Conservation (phyloP, 2,113 vertebrate genomes). For the Andinoacara biseriatus region DNA sequence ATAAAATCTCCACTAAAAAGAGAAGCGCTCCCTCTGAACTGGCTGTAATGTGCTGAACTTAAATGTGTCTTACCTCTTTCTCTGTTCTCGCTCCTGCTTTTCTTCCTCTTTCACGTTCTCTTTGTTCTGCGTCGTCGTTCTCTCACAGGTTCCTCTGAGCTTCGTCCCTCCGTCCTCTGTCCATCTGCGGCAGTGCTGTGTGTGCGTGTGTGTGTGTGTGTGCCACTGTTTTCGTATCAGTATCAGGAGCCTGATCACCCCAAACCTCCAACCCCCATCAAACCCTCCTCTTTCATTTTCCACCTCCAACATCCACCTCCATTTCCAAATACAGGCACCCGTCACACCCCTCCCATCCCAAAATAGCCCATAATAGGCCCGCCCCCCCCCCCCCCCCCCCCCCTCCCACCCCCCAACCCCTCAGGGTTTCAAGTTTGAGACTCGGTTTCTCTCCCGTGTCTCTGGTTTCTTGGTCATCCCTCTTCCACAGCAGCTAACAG, state of each 20-base stretch:
- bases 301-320: constrained; percentile 57
- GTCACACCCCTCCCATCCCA: constrained; percentile 62
- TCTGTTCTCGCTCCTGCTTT: constrained; percentile 15
- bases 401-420: not conserved
- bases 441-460: not conserved
- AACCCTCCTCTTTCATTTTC: constrained; percentile 33
- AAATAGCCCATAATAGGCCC: constrained; percentile 67
- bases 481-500: not conserved
- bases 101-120: constrained; percentile 22
- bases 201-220: constrained; percentile 26
- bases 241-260: constrained; percentile 31
- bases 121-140: constrained; percentile 40
- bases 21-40: not conserved
- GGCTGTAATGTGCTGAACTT: not conserved
- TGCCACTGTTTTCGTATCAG: constrained; percentile 28
- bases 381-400: constrained; percentile 19
- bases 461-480: not conserved
- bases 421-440: constrained; percentile 1
- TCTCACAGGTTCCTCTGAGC: constrained; percentile 40
- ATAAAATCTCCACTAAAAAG: not conserved
- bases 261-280: not conserved
- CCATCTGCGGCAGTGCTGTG: constrained; percentile 67
- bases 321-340: constrained; percentile 80
- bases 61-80: constrained; percentile 64
- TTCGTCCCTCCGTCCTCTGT: constrained; percentile 56